phyloP scores from a whole-genome alignment of 1,140 invertebrate genomes.

The Orius laevigatus region DNA sequence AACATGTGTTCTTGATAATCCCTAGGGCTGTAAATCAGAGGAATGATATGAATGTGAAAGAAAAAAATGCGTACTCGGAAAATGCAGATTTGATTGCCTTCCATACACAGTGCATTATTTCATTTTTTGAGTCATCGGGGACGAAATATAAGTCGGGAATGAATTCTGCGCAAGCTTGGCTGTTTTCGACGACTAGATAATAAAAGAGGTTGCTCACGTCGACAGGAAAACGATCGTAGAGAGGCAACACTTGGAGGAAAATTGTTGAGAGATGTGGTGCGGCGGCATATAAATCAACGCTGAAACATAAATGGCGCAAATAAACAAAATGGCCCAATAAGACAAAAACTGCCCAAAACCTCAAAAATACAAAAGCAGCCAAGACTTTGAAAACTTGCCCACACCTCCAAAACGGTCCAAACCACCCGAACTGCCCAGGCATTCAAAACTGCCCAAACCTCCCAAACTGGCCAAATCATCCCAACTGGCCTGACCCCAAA shows the following conservation, averaged over 20 bases:
- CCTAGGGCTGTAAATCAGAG: no score
- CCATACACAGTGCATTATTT: constrained; percentile 5
- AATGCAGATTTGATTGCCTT: background rate
- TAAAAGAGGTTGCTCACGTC: constrained; percentile 61
- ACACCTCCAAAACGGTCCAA: no score
- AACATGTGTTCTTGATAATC: background rate
- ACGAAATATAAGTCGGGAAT: constrained; percentile 75
- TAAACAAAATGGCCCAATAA: background rate
- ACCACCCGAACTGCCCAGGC: no score
- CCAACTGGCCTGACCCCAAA: no score
- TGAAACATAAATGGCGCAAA: constrained; percentile 30
- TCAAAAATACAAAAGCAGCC: no score
- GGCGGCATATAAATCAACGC: constrained; percentile 53
- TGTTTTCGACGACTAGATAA: constrained; percentile 61
- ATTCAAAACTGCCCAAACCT: no score
- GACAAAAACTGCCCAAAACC: no score
- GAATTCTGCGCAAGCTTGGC: constrained; percentile 40
- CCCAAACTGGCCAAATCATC: no score
- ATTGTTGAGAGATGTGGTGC: constrained; percentile 67
- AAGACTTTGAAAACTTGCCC: no score
- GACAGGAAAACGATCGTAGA: constrained; percentile 45
- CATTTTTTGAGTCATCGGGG: constrained; percentile 24
- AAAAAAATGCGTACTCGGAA: background rate
- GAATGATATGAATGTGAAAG: no score
- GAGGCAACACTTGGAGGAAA: constrained; percentile 59